Evolutionary conservation across 2,888 invertebrate genomes (phyloP).

Genomic region (Andrena flavipes): DNA sequence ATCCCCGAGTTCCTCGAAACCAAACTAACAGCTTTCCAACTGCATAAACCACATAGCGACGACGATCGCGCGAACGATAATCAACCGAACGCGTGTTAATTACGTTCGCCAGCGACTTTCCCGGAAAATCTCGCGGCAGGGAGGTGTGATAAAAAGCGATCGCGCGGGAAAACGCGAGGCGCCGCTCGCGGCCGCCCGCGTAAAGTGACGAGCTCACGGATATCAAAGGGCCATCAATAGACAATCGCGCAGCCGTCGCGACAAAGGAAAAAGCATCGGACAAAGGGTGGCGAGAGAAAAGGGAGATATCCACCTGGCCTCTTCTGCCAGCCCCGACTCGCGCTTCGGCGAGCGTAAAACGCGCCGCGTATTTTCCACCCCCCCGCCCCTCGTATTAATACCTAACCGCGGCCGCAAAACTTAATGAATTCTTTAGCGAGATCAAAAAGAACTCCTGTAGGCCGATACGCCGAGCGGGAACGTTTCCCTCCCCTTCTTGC

Average conservation of each 20-base stretch:
- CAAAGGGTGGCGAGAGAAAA: constrained; percentile 67
- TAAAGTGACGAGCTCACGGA: constrained; percentile 48
- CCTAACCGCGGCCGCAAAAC: constrained; percentile 83
- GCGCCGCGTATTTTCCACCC: constrained; percentile 79
- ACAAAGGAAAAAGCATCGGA: constrained; percentile 57
- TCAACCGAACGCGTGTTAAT: too few relatives aligned
- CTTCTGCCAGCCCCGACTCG: constrained; percentile 58
- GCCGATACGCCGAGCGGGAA: constrained; percentile 65
- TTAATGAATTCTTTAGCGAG: constrained; percentile 85
- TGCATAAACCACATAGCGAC: too few relatives aligned
- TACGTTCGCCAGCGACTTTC: neutral
- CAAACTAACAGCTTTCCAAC: too few relatives aligned
- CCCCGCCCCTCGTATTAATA: constrained; percentile 79
- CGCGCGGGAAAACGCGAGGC: constrained; percentile 1
- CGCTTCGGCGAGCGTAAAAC: constrained; percentile 79
- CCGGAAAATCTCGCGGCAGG: neutral
- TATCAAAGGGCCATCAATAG: constrained; percentile 71
- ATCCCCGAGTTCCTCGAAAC: neutral
- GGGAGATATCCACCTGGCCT: constrained; percentile 64
- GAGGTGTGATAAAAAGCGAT: neutral
- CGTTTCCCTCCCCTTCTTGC: constrained; percentile 6
- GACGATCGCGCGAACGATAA: too few relatives aligned
- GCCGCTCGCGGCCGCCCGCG: constrained; percentile 19
- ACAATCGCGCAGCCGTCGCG: constrained; percentile 57
- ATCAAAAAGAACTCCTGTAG: constrained; percentile 81